Percentiles rank a stretch among this genome's conserved stretches.
phyloP scores from a whole-genome alignment of 2,888 invertebrate species.

The Escarpia spicata region DNA sequence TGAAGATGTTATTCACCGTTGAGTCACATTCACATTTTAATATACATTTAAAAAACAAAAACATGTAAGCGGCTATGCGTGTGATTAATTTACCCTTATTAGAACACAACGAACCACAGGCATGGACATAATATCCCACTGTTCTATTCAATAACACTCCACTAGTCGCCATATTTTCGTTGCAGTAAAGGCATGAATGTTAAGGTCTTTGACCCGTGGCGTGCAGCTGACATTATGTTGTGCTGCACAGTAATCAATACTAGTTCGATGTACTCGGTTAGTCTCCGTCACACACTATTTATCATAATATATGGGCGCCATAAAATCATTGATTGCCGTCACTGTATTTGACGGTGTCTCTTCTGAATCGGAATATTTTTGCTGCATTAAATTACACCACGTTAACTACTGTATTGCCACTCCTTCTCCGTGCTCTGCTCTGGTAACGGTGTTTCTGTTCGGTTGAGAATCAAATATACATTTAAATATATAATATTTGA shows the following conservation, averaged over 20 bases:
- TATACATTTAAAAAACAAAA: too few relatives aligned
- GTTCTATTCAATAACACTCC: too few relatives aligned
- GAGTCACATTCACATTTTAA: too few relatives aligned
- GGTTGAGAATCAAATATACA: not conserved
- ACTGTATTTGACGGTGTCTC: not conserved
- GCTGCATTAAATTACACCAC: not conserved
- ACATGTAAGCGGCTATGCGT: too few relatives aligned
- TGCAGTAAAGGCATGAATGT: not conserved
- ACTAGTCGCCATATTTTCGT: too few relatives aligned
- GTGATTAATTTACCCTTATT: too few relatives aligned
- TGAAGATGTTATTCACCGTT: too few relatives aligned
- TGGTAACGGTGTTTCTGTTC: not conserved
- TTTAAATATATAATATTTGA: not conserved
- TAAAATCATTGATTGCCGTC: not conserved
- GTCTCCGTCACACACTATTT: not conserved
- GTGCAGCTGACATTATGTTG: not conserved
- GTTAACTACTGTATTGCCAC: not conserved
- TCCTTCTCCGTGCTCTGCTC: not conserved
- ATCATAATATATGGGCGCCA: not conserved
- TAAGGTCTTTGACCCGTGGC: not conserved
- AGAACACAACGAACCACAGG: too few relatives aligned
- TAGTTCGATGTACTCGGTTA: not conserved
- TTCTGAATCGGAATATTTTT: not conserved
- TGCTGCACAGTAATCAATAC: conserved; percentile 1
- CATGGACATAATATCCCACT: too few relatives aligned